Evolutionary conservation across 2,113 vertebrate species (phyloP).

Genomic region (Prietella phreatophila): DNA sequence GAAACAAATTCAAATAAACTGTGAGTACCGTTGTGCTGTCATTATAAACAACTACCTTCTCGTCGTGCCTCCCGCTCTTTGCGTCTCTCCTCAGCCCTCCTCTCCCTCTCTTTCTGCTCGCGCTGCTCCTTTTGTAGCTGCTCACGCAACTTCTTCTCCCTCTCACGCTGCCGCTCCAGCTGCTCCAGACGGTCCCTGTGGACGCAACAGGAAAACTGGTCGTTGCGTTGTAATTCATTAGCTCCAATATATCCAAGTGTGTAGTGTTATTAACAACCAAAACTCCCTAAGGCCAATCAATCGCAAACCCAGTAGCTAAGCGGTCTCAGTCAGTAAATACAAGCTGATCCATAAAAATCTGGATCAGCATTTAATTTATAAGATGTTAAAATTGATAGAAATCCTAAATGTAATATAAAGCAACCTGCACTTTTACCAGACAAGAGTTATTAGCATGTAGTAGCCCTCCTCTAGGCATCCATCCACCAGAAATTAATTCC

Average conservation of each 20-base stretch:
- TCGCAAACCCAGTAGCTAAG: background rate
- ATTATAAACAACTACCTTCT: conserved; percentile 76
- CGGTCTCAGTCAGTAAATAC: background rate
- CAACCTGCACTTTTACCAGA: too few relatives aligned
- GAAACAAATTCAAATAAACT: background rate
- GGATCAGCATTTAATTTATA: background rate
- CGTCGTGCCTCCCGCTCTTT: conserved; percentile 85
- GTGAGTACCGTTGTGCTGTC: background rate
- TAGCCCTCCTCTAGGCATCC: background rate
- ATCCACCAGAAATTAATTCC: background rate
- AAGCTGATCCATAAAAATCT: background rate
- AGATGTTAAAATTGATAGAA: background rate
- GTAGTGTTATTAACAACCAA: background rate
- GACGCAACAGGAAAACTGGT: conserved; percentile 4
- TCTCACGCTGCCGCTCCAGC: conserved; percentile 85
- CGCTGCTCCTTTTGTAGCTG: conserved; percentile 88
- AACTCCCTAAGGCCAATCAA: background rate
- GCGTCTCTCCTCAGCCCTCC: conserved; percentile 84
- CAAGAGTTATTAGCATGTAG: background rate
- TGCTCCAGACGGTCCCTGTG: conserved; percentile 94
- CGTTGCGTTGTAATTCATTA: background rate
- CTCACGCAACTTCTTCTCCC: conserved; percentile 87
- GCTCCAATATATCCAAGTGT: background rate
- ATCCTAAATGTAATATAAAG: too few relatives aligned
- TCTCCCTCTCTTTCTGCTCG: conserved; percentile 87